A percentile compares a stretch with the other conserved stretches of the same genome.
phyloP scores from a whole-genome alignment of 2,888 invertebrate species.

The Ophion obscuratus region DNA sequence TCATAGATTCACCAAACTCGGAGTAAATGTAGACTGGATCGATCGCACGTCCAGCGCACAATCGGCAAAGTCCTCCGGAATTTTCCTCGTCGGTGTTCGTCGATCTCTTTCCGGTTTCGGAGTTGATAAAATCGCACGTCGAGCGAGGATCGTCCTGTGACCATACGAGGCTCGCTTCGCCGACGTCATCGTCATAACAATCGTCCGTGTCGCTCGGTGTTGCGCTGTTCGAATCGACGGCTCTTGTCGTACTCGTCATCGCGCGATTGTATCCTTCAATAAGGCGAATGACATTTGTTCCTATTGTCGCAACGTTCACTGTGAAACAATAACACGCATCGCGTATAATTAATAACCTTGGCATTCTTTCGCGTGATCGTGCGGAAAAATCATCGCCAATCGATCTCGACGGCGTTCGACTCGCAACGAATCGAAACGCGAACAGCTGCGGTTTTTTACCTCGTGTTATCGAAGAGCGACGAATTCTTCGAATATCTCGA shows the following conservation, averaged over 20 bases:
- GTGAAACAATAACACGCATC: background rate
- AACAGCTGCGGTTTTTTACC: conserved; percentile 7
- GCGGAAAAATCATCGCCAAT: background rate
- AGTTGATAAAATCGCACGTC: conserved; percentile 70
- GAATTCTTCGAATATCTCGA: conserved; percentile 66
- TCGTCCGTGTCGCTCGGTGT: conserved; percentile 73
- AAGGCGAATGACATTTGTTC: conserved; percentile 44
- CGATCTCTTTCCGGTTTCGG: conserved; percentile 50
- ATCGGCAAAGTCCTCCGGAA: conserved; percentile 70
- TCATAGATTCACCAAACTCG: conserved; percentile 76
- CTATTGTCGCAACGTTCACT: conserved; percentile 31
- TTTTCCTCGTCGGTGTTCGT: conserved; percentile 47
- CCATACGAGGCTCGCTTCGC: conserved; percentile 73
- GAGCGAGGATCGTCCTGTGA: conserved; percentile 76
- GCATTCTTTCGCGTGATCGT: background rate
- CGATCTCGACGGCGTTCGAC: background rate
- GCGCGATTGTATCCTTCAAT: conserved; percentile 2
- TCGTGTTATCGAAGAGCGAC: conserved; percentile 38
- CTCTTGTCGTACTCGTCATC: conserved; percentile 36
- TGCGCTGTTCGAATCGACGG: conserved; percentile 50
- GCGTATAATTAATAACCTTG: background rate
- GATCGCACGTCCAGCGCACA: conserved; percentile 74
- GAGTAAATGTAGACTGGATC: conserved; percentile 77
- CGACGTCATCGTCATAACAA: conserved; percentile 72
- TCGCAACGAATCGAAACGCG: background rate